Evolutionary conservation across 2,113 vertebrate species (phyloP).

Genomic region (Chrysemys picta): DNA sequence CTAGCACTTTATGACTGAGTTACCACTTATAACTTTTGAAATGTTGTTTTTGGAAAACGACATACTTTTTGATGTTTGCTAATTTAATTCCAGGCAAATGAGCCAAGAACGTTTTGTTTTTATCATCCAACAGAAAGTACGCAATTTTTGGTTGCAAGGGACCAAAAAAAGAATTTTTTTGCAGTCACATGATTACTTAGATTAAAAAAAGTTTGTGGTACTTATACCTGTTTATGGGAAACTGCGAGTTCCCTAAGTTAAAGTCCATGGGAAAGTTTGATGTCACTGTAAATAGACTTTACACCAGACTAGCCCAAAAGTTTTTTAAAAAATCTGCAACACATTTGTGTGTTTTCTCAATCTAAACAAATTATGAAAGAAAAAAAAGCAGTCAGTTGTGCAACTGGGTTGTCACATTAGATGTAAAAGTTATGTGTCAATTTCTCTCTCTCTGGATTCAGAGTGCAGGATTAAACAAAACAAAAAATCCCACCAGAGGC

Average conservation of each 20-base stretch:
- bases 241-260: neutral
- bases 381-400: neutral
- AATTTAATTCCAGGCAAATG: neutral
- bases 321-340: neutral
- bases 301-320: neutral
- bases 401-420: neutral
- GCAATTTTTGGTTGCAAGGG: neutral
- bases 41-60: neutral
- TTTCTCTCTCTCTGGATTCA: neutral
- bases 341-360: neutral
- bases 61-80: neutral
- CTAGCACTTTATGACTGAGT: neutral
- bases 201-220: neutral
- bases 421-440: neutral
- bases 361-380: neutral
- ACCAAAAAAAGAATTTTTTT: neutral
- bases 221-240: neutral
- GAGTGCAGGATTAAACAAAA: neutral
- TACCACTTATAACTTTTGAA: neutral
- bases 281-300: neutral
- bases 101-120: neutral
- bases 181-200: fast-evolving
- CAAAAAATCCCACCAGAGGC: neutral
- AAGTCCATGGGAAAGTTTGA: neutral
- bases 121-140: fast-evolving